phyloP scores from a whole-genome alignment of 2,113 vertebrate species.

The Calypte anna region DNA sequence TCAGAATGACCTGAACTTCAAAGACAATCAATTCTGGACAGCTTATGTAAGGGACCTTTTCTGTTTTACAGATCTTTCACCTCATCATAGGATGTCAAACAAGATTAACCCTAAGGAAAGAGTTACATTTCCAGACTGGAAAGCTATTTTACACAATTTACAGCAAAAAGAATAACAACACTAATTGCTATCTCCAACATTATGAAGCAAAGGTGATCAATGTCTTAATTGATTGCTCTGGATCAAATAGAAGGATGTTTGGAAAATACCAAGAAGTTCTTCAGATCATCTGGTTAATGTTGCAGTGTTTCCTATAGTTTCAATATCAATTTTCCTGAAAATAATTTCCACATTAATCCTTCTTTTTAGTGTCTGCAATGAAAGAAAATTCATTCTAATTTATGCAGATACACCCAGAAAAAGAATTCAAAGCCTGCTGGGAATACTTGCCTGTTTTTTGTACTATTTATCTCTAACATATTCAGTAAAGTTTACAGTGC shows the following conservation, averaged over 20 bases:
- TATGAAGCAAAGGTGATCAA: background rate
- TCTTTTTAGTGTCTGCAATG: background rate
- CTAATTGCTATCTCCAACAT: background rate
- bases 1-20: background rate
- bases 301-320: background rate
- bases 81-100: background rate
- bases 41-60: background rate
- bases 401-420: background rate
- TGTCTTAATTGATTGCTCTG: background rate
- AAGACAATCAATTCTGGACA: background rate
- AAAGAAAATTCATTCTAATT: slow-evolving; percentile 12
- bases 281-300: background rate
- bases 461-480: background rate
- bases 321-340: background rate
- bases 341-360: background rate
- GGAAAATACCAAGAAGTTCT: background rate
- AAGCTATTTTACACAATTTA: background rate
- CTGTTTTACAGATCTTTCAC: background rate
- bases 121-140: background rate
- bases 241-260: background rate
- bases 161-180: background rate
- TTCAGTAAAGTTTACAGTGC: background rate
- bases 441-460: background rate
- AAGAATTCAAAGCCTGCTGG: background rate
- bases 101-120: background rate